Base-by-base conservation (phyloP, 2,888 invertebrate genomes). In the Nephrocerus scutellatus region DNA sequence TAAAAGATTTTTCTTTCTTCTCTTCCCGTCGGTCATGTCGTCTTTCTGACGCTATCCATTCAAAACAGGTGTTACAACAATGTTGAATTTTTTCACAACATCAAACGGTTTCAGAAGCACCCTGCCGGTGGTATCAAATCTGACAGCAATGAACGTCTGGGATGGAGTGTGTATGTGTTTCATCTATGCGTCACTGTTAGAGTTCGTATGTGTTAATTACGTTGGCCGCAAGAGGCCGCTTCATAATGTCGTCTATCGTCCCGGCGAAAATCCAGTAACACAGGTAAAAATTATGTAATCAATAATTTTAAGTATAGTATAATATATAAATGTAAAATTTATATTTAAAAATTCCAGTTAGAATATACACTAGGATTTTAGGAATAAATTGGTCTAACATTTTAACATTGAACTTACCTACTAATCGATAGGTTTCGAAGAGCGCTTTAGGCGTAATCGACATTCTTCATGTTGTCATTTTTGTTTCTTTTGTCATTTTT, bases 51-150 rank as follows among this genome's bases (percentile, higher is more conserved):
- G n/a, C 19, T 34, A 25, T 34, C 12, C 25, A 6, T 33, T 14
- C 24, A 23, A 66, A 63, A 51, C 73, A 88, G 91, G 91, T 72
- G 91, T 92, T 63, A 92, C 92, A 59, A 92, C 92, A 71, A 92
- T 92, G 91, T 82, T 92, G 82, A 92, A 91, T 76, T 92, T 92
- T 80, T 92, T 92, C 82, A 92, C 91, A 58, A 92, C 91, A 63
- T 89, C 89, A 55, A 89, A 88, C 67, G 87, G 88, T 59, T 89
- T 89, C 73, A 83, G 89, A 62, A 86, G 87, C 57, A 91, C 90
- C 35, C 74, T 92, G 61, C 92, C 92, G 15, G 91, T 92, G 55
- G 92, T 92, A 47, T 91, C 91, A 37, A 91, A 92, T 70, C 71
- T 92, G 58, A 90, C 90, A 38, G 92, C 92, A 29, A 92, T 92